Percentiles rank a stretch among this genome's conserved stretches.
Conservation (phyloP, 1,140 invertebrate species). For the Andrena cerasifolii region DNA sequence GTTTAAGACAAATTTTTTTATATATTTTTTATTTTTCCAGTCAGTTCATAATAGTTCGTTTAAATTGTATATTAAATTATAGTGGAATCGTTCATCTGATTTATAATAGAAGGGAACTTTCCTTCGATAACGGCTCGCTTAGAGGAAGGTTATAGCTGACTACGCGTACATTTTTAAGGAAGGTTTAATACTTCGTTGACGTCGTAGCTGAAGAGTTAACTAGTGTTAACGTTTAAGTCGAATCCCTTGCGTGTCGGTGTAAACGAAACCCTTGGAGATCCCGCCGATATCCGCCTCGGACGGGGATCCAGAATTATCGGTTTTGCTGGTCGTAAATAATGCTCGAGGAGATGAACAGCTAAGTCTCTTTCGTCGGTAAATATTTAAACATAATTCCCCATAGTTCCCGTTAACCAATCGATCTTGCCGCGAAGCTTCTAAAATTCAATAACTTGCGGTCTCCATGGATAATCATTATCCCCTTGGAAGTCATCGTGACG, state of each 20-base stretch:
- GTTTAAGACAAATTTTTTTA: no score
- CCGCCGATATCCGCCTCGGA: slow-evolving; percentile 6
- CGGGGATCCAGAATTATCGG: not conserved
- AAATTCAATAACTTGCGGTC: not conserved
- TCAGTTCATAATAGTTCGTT: no score
- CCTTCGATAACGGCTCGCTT: no score
- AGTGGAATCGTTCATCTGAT: no score
- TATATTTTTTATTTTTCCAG: no score
- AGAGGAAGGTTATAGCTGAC: no score
- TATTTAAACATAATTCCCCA: slow-evolving; percentile 12
- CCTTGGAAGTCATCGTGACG: no score
- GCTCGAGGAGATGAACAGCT: not conserved
- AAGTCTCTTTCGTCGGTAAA: not conserved
- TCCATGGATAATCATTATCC: not conserved
- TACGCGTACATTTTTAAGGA: not conserved
- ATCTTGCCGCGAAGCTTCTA: not conserved
- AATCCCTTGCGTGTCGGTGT: slow-evolving; percentile 1
- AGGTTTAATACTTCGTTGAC: not conserved
- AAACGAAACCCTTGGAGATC: not conserved
- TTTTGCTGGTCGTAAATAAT: slow-evolving; percentile 18
- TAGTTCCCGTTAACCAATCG: not conserved
- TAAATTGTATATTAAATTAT: no score
- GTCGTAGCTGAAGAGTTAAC: not conserved
- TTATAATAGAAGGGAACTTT: no score
- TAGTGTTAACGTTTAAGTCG: not conserved